Base-by-base conservation (phyloP, 1,140 invertebrate genomes). In the Lepidurus apus region DNA sequence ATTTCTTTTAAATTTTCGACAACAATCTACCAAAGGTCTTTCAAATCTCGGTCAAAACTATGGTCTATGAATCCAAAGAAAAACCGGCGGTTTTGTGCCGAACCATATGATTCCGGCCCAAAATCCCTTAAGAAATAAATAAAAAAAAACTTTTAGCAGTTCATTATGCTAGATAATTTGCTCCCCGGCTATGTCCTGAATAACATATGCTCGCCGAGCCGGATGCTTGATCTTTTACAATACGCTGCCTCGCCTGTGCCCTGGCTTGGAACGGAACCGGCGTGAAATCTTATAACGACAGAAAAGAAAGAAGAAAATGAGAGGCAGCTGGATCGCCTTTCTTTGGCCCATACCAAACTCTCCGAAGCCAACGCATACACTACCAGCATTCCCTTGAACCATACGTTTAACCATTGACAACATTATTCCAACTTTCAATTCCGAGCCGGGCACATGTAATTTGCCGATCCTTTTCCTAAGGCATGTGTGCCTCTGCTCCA, bases 191-290 rank as follows among this genome's bases (percentile, higher is more conserved):
- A 65, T 65, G 53, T n/a, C 53, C 53, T 9, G 53, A 65, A 65
- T 65, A 65, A 65, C 53, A 65, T 65, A 65, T 65, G 53, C 53
- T 65, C 53, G 53, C 53, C 53, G 53, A 65, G 53, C 53, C 53
- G 53, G 53, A 65, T 65, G 53, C 53, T 65, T 65, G n/a, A 65
- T 65, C 53, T 65, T 65, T 65, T 65, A 65, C 13, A 65, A 65
- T 65, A 65, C 53, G 53, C 53, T 65, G 53, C 53, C 53, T 65
- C 53, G 53, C 53, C 53, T 65, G n/a, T 65, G 53, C 53, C 13
- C 53, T 65, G 53, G 53, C 53, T 65, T 65, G 53, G 53, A 65
- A 65, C 53, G 53, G 53, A 65, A 65, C 53, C 53, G 53, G 53
- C 53, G 53, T 65, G 53, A 65, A 65, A 65, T 65, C 53, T 65